These are phyloP conservation scores for Zelostemma sp. DNA, from an alignment of 1,140 invertebrate species.

Conservation along the genomic window DNA sequence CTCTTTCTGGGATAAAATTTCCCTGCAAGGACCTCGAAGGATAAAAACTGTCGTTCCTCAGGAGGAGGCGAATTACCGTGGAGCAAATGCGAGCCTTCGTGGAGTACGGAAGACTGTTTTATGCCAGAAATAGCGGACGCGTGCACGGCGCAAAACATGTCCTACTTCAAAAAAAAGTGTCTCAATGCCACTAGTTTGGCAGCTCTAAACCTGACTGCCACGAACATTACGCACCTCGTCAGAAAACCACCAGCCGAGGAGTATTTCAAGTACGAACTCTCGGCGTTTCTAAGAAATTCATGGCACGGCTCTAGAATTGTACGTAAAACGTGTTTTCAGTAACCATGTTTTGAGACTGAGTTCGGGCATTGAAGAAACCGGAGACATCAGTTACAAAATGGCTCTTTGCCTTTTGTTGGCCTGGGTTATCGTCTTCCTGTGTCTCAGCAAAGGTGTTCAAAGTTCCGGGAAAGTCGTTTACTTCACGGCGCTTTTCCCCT, in stretches of 20 bases:
- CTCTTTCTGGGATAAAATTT: too few relatives aligned
- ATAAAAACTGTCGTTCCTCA: constrained; percentile 19
- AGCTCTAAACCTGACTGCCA: constrained; percentile 57
- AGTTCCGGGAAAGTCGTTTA: constrained; percentile 89
- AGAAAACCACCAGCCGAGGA: constrained; percentile 83
- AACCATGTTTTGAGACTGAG: constrained; percentile 79
- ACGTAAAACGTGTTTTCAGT: constrained; percentile 13
- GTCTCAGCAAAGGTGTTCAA: constrained; percentile 86
- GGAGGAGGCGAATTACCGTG: constrained; percentile 76
- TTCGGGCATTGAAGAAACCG: constrained; percentile 80
- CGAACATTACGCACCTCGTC: constrained; percentile 69
- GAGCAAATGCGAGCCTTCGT: constrained; percentile 81
- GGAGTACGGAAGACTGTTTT: constrained; percentile 82
- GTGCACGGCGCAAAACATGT: constrained; percentile 74
- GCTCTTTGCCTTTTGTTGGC: constrained; percentile 80
- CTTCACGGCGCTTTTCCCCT: constrained; percentile 88
- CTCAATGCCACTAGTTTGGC: constrained; percentile 67
- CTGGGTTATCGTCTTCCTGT: constrained; percentile 85
- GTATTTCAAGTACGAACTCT: constrained; percentile 85
- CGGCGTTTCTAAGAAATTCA: not conserved
- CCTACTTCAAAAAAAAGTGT: constrained; percentile 74
- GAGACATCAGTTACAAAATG: constrained; percentile 75
- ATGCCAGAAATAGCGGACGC: constrained; percentile 76
- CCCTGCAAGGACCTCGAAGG: too few relatives aligned
- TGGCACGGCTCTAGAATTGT: too few relatives aligned